These are phyloP conservation scores for Chelon auratus DNA, from an alignment of 2,797 vertebrate genomes.

Conservation along the genomic window DNA sequence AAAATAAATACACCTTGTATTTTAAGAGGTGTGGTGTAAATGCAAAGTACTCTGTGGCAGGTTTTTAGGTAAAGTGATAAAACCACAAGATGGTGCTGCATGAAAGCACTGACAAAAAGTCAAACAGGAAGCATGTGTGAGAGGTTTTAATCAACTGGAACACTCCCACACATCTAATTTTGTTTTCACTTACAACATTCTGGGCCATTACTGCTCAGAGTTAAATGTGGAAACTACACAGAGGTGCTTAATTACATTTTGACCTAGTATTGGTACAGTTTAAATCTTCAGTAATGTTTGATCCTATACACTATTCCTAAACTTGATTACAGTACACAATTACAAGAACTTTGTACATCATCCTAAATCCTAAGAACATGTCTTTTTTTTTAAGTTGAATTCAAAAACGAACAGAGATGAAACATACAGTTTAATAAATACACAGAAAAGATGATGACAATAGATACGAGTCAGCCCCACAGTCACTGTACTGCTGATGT, in stretches of 20 bases:
- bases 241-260: too few species aligned
- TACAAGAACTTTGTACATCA: not conserved
- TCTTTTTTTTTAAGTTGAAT: too few species aligned
- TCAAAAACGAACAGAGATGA: not conserved
- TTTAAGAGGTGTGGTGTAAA: not conserved
- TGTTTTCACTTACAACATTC: not conserved
- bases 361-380: too few species aligned
- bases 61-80: not conserved
- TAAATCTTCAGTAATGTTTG: not conserved
- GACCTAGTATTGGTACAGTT: too few species aligned
- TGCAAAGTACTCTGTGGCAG: not conserved
- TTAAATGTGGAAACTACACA: not conserved
- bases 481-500: too few species aligned
- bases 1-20: not conserved
- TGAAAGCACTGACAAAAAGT: not conserved
- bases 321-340: not conserved
- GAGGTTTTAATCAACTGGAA: not conserved
- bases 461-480: not conserved
- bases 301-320: not conserved
- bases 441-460: not conserved
- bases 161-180: not conserved
- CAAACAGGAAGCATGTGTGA: not conserved
- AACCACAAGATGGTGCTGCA: slow-evolving; percentile 46
- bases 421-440: not conserved
- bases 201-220: too few species aligned